Base-by-base conservation (phyloP, 2,797 vertebrate genomes). In the Parauchenoglanis ngamensis region DNA sequence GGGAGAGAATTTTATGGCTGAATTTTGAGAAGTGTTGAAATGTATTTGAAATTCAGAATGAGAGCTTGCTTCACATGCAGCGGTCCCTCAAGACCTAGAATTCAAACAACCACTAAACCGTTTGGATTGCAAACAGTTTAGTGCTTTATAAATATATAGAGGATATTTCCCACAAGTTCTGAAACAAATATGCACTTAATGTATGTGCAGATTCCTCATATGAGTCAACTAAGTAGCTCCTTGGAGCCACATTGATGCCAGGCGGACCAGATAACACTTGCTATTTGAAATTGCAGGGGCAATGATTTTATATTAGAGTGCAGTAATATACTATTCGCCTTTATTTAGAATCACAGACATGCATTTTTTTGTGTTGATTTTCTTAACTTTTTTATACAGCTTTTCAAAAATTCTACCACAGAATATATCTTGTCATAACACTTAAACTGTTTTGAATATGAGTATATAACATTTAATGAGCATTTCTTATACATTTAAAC, bases 1-100 rank as follows among this genome's bases (percentile, higher is more conserved):
- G 52, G 85, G 88, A 89, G 88, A 87, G 85, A 81, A 57, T 35
- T 46, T 91, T 89, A 84, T 88, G 86, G 85, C 88, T 90, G 90
- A 88, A 91, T 91, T 91, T 89, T 90, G 83, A 89, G 83, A 86
- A 87, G 85, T 63, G 87, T 82, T 87, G 88, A 91, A 89, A 91
- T 90, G 82, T 90, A 91, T 91, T 89, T 91, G 88, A 90, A 89
- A 89, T 90, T 91, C 88, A 90, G 83, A 91, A 88, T 87, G 85
- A 85, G 87, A 86, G 67, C 59, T 89, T 63, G 83, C 88, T 91
- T 91, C 83, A 90, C 87, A 90, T 90, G 83, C 86, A 87, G 52
- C 2, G 4, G 79, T 90, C 90, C 87, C 90, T 84, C 79, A 88
- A 89, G 88, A 89, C 85, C 72, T 12, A 31, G 52, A 79, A 91